Evolutionary conservation across 2,888 invertebrate species (phyloP).

Genomic region (Dexiosoma caninum): DNA sequence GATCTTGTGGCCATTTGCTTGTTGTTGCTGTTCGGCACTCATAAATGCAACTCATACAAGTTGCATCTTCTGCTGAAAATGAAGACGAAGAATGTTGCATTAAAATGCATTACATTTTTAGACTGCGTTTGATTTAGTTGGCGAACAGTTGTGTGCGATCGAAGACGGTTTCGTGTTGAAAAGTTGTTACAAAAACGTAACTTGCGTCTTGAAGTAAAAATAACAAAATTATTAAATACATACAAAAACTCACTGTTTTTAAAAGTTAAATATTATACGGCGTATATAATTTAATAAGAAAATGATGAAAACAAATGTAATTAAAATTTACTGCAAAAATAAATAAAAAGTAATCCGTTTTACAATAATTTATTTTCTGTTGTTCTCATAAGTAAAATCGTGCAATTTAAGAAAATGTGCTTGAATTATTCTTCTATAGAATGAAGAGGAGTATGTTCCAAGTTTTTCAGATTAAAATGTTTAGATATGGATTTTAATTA

Average conservation of each 20-base stretch:
- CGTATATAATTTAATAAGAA: not conserved
- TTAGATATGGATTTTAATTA: no score
- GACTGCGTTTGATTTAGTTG: slow-evolving; percentile 19
- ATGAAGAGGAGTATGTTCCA: no score
- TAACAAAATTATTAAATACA: not conserved
- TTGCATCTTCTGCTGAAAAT: not conserved
- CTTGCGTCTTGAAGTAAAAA: not conserved
- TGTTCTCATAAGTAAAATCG: no score
- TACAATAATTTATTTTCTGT: no score
- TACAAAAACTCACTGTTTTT: no score
- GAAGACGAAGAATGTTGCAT: not conserved
- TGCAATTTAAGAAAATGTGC: no score
- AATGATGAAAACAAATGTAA: not conserved
- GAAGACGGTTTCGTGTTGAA: not conserved
- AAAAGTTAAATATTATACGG: no score
- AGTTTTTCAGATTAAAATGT: no score
- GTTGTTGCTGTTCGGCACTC: not conserved
- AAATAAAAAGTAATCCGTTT: no score
- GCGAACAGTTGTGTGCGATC: not conserved
- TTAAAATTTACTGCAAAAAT: no score
- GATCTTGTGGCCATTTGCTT: slow-evolving; percentile 7
- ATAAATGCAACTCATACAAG: slow-evolving; percentile 42
- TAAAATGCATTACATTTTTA: slow-evolving; percentile 13
- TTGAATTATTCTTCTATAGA: no score
- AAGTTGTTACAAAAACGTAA: not conserved